Evolutionary conservation across 2,113 vertebrate species (phyloP).

Genomic region (Eptesicus fuscus): DNA sequence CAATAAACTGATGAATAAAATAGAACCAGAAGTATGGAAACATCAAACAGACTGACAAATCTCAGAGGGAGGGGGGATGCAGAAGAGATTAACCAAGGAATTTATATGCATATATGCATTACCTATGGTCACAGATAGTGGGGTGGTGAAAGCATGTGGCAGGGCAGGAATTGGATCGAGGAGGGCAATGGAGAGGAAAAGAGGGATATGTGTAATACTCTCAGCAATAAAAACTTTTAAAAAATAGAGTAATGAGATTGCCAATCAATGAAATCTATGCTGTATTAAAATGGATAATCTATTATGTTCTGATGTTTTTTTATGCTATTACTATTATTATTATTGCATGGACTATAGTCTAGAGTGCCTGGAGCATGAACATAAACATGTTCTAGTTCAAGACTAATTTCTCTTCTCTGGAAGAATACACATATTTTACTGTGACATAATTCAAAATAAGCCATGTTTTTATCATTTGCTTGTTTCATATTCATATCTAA

Average conservation of each 20-base stretch:
- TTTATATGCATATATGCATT: no score
- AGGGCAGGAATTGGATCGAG: no score
- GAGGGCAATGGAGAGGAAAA: no score
- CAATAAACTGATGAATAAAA: no score
- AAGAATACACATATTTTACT: not conserved
- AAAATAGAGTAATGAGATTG: conserved; percentile 67
- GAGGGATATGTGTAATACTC: no score
- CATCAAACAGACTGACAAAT: no score
- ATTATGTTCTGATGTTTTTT: not conserved
- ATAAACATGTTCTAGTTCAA: not conserved
- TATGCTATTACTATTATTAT: not conserved
- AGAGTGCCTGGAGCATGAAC: not conserved
- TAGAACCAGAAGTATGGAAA: no score
- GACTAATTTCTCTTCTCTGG: not conserved
- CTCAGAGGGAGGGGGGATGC: no score
- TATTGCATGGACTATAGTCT: not conserved
- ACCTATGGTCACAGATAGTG: no score
- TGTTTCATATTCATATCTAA: conserved; percentile 1
- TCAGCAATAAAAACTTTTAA: no score
- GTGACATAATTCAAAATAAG: not conserved
- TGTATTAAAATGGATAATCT: conserved; percentile 37
- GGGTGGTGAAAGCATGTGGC: no score
- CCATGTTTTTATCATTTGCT: conserved; percentile 5
- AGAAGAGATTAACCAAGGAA: no score
- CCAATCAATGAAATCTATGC: conserved; percentile 51